These are phyloP conservation scores for Eriosoma lanigerum DNA, from an alignment of 1,140 invertebrate species.

Conservation along the genomic window DNA sequence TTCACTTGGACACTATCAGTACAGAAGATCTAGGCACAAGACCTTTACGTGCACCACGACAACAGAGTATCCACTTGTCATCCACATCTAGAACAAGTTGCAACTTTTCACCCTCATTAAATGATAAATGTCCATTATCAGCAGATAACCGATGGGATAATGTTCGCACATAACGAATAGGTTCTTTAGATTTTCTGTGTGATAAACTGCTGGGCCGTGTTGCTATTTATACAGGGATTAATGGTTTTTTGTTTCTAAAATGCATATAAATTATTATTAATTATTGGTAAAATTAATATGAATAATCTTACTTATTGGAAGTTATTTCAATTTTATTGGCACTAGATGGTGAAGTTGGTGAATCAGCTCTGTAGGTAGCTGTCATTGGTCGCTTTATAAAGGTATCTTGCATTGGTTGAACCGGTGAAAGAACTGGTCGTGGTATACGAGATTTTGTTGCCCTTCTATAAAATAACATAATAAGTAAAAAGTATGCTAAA, in stretches of 20 bases:
- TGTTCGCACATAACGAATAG: conserved; percentile 71
- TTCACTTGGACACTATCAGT: conserved; percentile 57
- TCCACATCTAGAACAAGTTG: conserved; percentile 76
- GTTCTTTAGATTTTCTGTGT: conserved; percentile 52
- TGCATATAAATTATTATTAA: background rate
- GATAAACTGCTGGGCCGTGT: conserved; percentile 56
- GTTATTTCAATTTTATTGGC: conserved; percentile 44
- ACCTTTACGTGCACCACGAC: conserved; percentile 74
- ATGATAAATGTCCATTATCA: conserved; percentile 76
- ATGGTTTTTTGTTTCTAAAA: conserved; percentile 51
- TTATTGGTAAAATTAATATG: conserved; percentile 1
- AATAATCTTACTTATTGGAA: conserved; percentile 56
- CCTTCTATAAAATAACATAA: conserved; percentile 15
- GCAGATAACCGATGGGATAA: conserved; percentile 72
- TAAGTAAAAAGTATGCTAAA: background rate
- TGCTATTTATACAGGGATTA: conserved; percentile 35
- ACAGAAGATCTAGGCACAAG: conserved; percentile 74
- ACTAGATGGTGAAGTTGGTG: conserved; percentile 58
- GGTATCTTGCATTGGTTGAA: conserved; percentile 55
- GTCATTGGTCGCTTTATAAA: conserved; percentile 39
- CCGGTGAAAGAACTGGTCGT: conserved; percentile 66
- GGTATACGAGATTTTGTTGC: conserved; percentile 68
- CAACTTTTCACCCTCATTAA: conserved; percentile 74
- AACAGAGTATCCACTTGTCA: conserved; percentile 74
- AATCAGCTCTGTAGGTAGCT: conserved; percentile 58